Percentiles rank a stretch among this genome's conserved stretches.
phyloP scores from a whole-genome alignment of 1,140 invertebrate genomes.

The Caenorhabditis latens region DNA sequence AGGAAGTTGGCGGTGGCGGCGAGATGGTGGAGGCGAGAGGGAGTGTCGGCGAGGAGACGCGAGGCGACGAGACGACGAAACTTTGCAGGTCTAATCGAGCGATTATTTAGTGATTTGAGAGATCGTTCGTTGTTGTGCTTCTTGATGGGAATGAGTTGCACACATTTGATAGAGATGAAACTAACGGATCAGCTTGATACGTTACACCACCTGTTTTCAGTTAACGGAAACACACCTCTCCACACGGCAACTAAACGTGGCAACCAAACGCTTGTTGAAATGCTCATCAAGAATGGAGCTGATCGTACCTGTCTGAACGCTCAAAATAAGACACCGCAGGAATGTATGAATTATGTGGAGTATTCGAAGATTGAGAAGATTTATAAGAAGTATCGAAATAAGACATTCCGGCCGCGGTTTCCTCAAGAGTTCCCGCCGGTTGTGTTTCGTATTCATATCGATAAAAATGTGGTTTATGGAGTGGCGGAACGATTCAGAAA shows the following conservation, averaged over 20 bases:
- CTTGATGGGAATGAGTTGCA: too few species aligned
- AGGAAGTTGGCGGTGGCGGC: too few species aligned
- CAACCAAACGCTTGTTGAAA: background rate
- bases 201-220: background rate
- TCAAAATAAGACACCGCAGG: background rate
- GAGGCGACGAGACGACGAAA: too few species aligned
- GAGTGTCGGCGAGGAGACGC: too few species aligned
- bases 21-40: too few species aligned
- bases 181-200: too few species aligned
- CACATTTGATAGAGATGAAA: too few species aligned
- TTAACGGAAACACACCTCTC: background rate
- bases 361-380: background rate
- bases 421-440: background rate
- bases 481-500: background rate
- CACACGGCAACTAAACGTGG: background rate
- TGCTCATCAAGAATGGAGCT: slow-evolving; percentile 25
- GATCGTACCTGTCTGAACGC: background rate
- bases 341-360: background rate
- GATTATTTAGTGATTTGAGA: too few species aligned
- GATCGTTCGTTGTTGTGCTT: too few species aligned
- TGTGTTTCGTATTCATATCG: background rate
- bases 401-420: background rate
- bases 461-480: background rate
- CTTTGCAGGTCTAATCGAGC: too few species aligned
- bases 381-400: background rate